A percentile compares a stretch with the other conserved stretches of the same genome.
phyloP scores from a whole-genome alignment of 2,797 vertebrate species.

The Gobio occitaniae region DNA sequence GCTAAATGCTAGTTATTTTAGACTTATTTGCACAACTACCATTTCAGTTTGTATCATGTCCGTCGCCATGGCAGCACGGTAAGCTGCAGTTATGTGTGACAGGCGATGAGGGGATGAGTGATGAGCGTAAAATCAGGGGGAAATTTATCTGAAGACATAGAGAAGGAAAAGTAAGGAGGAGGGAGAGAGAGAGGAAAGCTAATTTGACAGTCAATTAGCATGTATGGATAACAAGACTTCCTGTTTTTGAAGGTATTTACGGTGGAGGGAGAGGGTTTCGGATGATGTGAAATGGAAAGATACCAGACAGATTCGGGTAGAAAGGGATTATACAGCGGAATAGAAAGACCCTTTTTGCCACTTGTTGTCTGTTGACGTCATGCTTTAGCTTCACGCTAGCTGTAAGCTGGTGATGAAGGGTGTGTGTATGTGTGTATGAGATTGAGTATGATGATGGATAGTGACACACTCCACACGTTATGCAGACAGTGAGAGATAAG shows the following conservation, averaged over 20 bases:
- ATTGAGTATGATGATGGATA: slow-evolving; percentile 22
- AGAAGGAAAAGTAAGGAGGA: neutral
- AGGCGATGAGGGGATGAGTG: slow-evolving; percentile 34
- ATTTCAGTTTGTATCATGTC: slow-evolving; percentile 7
- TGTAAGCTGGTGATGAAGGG: slow-evolving; percentile 44
- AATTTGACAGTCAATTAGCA: neutral
- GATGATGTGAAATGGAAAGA: slow-evolving; percentile 20
- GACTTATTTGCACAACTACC: neutral
- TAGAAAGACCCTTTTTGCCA: neutral
- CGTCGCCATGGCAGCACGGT: neutral
- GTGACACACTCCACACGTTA: slow-evolving; percentile 33
- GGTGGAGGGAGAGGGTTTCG: neutral
- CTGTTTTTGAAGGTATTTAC: neutral
- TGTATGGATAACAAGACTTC: neutral
- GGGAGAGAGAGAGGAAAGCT: neutral
- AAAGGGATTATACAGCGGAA: neutral
- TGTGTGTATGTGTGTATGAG: slow-evolving; percentile 39
- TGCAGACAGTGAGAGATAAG: slow-evolving; percentile 42
- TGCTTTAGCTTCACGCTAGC: slow-evolving; percentile 31
- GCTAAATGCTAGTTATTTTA: neutral
- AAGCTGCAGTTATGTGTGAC: slow-evolving; percentile 28
- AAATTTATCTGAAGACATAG: slow-evolving; percentile 20
- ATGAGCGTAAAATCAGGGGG: slow-evolving; percentile 52
- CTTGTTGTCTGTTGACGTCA: slow-evolving; percentile 25
- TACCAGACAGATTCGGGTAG: neutral